phyloP scores from a whole-genome alignment of 2,797 vertebrate genomes.

The Anabas testudineus region DNA sequence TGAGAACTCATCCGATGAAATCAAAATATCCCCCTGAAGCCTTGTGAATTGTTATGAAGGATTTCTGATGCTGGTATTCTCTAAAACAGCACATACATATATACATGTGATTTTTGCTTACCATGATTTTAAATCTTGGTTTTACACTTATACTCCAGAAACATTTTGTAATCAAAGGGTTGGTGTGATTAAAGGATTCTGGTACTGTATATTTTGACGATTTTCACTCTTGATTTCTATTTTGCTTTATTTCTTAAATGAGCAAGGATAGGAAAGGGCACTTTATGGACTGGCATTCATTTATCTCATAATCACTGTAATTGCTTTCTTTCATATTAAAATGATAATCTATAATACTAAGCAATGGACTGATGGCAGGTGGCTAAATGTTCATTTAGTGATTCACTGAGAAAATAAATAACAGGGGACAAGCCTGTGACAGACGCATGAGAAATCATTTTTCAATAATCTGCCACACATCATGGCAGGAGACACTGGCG shows the following conservation, averaged over 20 bases:
- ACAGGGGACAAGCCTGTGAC: slow-evolving; percentile 78
- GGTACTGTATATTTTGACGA: slow-evolving; percentile 26
- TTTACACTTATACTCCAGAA: slow-evolving; percentile 12
- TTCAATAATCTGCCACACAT: slow-evolving; percentile 81
- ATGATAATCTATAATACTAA: slow-evolving; percentile 81
- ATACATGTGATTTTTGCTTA: background rate
- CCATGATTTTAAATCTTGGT: background rate
- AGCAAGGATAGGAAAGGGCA: slow-evolving; percentile 31
- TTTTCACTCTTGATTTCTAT: slow-evolving; percentile 34
- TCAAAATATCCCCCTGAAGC: background rate
- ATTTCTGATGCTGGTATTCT: background rate
- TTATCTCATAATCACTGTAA: slow-evolving; percentile 77
- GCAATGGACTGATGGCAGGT: slow-evolving; percentile 83
- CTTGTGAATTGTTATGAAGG: background rate
- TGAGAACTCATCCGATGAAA: slow-evolving; percentile 4
- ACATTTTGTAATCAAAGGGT: slow-evolving; percentile 18
- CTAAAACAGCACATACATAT: background rate
- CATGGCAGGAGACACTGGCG: slow-evolving; percentile 68
- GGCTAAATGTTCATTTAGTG: slow-evolving; percentile 84
- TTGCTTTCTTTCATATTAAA: slow-evolving; percentile 81
- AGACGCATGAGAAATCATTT: slow-evolving; percentile 81
- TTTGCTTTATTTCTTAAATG: slow-evolving; percentile 51
- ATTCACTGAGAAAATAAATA: slow-evolving; percentile 83
- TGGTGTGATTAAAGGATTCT: slow-evolving; percentile 40
- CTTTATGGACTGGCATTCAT: slow-evolving; percentile 69